Evolutionary conservation across 2,113 vertebrate species (phyloP).

Genomic region (Eira barbara): DNA sequence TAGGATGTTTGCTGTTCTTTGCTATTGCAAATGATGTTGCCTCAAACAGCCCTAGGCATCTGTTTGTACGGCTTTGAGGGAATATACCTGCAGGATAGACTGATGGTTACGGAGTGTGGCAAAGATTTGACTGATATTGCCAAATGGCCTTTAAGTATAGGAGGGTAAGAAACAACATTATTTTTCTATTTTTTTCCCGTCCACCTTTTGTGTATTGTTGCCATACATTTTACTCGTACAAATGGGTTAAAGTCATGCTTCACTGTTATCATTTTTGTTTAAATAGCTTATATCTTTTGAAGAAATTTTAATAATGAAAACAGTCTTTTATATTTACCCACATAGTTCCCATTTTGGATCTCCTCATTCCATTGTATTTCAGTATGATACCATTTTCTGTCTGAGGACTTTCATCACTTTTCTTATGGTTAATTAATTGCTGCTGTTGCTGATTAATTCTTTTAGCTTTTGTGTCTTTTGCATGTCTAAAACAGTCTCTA

Average conservation of each 20-base stretch:
- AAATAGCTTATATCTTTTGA: neutral
- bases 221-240: neutral
- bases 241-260: neutral
- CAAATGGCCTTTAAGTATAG: neutral
- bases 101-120: neutral
- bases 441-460: neutral
- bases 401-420: neutral
- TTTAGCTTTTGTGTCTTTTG: neutral
- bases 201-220: neutral
- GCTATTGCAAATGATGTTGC: neutral
- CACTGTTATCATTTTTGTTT: neutral
- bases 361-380: neutral
- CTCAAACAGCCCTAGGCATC: neutral
- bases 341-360: neutral
- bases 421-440: neutral
- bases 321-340: neutral
- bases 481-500: neutral
- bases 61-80: neutral
- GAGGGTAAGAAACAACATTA: neutral
- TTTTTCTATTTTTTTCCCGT: neutral
- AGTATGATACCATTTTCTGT: neutral
- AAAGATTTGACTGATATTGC: neutral
- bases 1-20: neutral
- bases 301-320: neutral
- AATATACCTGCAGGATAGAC: neutral